phyloP scores from a whole-genome alignment of 2,888 invertebrate genomes.

The Cephus runcator region DNA sequence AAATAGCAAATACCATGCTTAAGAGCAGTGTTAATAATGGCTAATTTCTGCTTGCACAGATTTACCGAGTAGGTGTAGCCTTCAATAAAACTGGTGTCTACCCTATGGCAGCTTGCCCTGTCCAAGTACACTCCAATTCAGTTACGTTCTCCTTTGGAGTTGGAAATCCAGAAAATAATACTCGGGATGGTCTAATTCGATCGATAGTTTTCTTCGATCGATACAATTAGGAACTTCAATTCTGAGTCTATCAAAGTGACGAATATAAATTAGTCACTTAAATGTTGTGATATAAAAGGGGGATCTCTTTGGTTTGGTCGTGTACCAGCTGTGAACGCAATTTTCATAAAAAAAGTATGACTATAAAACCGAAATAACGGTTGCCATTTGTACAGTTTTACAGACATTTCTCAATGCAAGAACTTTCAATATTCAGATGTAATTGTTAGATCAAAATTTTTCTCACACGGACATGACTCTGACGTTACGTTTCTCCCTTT shows the following conservation, averaged over 20 bases:
- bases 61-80: conserved; percentile 84
- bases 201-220: conserved; percentile 78
- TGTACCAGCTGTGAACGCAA: background rate
- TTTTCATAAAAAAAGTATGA: background rate
- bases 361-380: background rate
- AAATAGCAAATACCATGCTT: background rate
- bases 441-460: background rate
- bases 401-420: background rate
- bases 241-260: background rate
- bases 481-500: background rate
- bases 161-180: conserved; percentile 76
- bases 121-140: conserved; percentile 75
- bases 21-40: background rate
- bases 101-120: conserved; percentile 80
- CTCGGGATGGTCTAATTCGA: conserved; percentile 81
- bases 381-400: background rate
- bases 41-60: conserved; percentile 62
- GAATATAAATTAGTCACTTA: background rate
- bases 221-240: background rate
- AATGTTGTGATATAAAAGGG: background rate
- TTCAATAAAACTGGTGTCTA: conserved; percentile 87
- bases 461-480: background rate
- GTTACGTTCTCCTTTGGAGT: conserved; percentile 83
- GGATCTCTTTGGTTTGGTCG: background rate
- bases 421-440: background rate